Conservation (phyloP, 2,113 vertebrate species). For the Malurus elegans region DNA sequence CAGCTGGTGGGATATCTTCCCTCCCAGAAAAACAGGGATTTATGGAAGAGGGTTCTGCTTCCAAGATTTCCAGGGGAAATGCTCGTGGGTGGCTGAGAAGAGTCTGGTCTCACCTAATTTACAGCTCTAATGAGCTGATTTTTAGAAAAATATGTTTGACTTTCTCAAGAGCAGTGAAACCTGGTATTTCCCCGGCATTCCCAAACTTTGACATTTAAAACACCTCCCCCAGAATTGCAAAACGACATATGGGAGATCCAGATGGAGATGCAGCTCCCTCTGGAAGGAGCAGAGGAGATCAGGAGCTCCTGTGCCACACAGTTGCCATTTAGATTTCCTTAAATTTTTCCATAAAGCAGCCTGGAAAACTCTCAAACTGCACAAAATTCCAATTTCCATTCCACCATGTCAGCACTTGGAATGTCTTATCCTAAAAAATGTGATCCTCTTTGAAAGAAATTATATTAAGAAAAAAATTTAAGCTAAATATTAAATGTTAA, state of each 20-base stretch:
- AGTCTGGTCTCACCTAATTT: neutral
- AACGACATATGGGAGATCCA: neutral
- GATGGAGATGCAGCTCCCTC: neutral
- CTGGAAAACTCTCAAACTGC: neutral
- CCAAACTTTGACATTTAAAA: neutral
- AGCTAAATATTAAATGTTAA: neutral
- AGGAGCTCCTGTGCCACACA: neutral
- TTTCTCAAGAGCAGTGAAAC: neutral
- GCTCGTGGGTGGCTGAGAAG: neutral
- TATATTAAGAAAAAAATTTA: accelerated
- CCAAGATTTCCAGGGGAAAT: neutral
- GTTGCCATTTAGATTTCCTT: neutral
- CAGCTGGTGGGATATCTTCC: neutral
- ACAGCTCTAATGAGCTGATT: neutral
- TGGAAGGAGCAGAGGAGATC: neutral
- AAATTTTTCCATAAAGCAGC: neutral
- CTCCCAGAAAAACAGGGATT: neutral
- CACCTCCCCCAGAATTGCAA: neutral
- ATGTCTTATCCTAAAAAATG: neutral
- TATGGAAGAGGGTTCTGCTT: neutral
- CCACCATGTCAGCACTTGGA: neutral
- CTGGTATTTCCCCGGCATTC: neutral
- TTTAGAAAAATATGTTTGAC: neutral
- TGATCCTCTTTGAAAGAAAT: neutral
- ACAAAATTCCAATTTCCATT: neutral